These are phyloP conservation scores for Meteorus colon DNA, from an alignment of 2,888 invertebrate genomes.

Conservation along the genomic window DNA sequence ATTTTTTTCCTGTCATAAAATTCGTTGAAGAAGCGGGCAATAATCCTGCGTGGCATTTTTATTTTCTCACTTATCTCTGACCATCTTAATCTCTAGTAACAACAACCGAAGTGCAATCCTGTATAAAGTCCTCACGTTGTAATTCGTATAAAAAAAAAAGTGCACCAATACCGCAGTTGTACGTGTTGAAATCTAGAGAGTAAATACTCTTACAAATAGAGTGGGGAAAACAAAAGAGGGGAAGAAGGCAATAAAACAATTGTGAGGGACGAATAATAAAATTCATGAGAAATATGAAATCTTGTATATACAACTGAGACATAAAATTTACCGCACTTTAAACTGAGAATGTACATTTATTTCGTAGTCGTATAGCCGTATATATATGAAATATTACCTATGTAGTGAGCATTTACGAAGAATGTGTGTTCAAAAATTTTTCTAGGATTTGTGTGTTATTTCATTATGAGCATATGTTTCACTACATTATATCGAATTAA, in stretches of 20 bases:
- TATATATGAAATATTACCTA: background rate
- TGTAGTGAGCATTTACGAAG: background rate
- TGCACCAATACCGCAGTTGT: background rate
- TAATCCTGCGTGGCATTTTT: background rate
- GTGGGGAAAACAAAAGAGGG: background rate
- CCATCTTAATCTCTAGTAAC: background rate
- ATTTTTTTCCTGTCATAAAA: background rate
- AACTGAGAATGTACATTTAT: background rate
- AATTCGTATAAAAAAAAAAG: background rate
- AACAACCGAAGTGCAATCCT: background rate
- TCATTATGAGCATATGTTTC: background rate
- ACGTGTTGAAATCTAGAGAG: background rate
- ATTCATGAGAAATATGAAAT: background rate
- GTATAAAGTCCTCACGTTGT: background rate
- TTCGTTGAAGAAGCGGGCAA: background rate
- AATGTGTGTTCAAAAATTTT: background rate
- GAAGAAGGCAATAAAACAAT: slow-evolving; percentile 8
- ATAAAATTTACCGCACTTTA: slow-evolving; percentile 7
- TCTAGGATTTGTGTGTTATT: background rate
- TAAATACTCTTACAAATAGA: background rate
- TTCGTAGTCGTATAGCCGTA: background rate
- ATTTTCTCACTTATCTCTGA: background rate
- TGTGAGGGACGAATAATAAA: slow-evolving; percentile 12
- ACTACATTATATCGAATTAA: background rate
- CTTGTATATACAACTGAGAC: background rate